A percentile compares a stretch with the other conserved stretches of the same genome.
Conservation (phyloP, 2,113 vertebrate genomes). For the Meleagris gallopavo region DNA sequence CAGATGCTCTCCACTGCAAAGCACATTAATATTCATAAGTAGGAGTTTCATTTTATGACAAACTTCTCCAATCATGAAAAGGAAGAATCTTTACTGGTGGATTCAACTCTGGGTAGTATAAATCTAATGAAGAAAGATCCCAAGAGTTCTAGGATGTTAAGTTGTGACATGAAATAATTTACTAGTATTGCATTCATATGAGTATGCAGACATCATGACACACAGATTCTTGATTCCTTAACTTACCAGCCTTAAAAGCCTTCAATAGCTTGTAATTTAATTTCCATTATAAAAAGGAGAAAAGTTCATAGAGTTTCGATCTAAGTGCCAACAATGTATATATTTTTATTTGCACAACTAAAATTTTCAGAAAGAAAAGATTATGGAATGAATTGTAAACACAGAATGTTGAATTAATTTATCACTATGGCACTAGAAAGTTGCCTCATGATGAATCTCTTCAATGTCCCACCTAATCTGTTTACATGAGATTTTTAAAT, state of each 20-base stretch:
- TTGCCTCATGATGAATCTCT: neutral
- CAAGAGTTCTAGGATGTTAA: neutral
- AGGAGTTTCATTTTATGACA: conserved; percentile 29
- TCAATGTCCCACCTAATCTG: neutral
- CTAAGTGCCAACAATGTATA: neutral
- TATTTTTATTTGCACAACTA: neutral
- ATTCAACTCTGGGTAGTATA: neutral
- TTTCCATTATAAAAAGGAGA: rapidly evolving
- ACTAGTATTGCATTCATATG: neutral
- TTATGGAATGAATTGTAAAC: neutral
- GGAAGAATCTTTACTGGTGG: neutral
- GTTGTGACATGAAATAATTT: neutral
- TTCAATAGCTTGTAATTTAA: neutral
- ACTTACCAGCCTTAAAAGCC: neutral
- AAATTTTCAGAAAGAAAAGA: neutral
- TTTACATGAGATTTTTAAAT: neutral
- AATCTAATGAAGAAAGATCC: neutral
- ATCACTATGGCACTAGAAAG: neutral
- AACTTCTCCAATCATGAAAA: neutral
- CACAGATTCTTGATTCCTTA: neutral
- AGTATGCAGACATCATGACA: neutral
- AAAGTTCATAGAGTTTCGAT: neutral
- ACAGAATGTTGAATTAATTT: neutral
- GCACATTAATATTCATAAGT: conserved; percentile 42
- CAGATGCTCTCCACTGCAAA: conserved; percentile 69